Percentiles rank a stretch among this genome's conserved stretches.
Evolutionary conservation across 23 tunicate genomes (phyloP).

Genomic region (Diplosoma virens): DNA sequence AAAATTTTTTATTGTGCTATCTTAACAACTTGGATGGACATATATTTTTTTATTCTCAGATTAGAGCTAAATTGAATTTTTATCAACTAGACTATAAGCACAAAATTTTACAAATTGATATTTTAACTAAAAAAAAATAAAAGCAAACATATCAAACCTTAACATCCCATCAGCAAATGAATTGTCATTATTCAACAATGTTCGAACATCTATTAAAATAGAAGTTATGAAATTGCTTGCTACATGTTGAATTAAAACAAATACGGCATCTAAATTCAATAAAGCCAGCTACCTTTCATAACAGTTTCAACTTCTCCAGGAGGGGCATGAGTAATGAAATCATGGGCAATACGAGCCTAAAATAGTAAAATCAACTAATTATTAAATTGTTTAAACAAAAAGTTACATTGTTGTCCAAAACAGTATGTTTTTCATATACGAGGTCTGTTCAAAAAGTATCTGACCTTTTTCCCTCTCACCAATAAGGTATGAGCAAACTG

Average conservation of each 20-base stretch:
- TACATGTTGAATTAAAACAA: neutral
- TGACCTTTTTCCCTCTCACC: too few species aligned
- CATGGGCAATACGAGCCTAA: conserved; percentile 67
- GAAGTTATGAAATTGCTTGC: neutral
- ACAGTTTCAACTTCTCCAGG: conserved; percentile 96
- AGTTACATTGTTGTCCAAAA: too few species aligned
- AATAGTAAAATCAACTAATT: conserved; percentile 9
- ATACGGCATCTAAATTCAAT: neutral
- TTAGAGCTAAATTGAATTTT: too few species aligned
- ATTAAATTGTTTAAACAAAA: too few species aligned
- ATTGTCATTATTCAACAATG: conserved; percentile 53
- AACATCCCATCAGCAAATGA: conserved; percentile 48
- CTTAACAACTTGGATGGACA: too few species aligned
- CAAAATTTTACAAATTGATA: neutral
- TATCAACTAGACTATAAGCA: too few species aligned
- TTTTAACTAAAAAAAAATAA: neutral
- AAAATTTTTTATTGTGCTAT: too few species aligned
- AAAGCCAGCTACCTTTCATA: conserved; percentile 40
- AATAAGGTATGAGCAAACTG: too few species aligned
- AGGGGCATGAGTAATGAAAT: conserved; percentile 78
- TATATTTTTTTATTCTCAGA: too few species aligned
- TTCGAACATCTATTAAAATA: conserved; percentile 51
- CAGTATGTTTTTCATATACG: too few species aligned
- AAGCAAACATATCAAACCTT: conserved; percentile 5
- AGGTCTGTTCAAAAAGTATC: too few species aligned